phyloP scores from a whole-genome alignment of 2,113 vertebrate species.

The Cynoglossus semilaevis region DNA sequence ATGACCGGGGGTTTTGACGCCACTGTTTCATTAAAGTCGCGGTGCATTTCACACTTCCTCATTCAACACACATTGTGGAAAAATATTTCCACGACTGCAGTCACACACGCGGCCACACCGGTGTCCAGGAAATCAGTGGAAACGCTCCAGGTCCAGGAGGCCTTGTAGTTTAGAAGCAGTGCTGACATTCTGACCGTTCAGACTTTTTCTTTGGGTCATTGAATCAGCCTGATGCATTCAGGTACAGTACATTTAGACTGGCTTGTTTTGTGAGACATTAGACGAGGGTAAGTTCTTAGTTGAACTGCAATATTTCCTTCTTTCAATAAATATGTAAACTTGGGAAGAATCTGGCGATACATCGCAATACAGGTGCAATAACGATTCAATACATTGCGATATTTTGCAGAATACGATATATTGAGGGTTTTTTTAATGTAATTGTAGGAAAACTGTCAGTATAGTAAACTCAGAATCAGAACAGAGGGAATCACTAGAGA shows the following conservation, averaged over 20 bases:
- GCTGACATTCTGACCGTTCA: constrained; percentile 58
- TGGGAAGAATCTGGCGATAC: too few species aligned
- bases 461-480: too few species aligned
- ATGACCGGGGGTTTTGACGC: constrained; percentile 44
- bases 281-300: too few species aligned
- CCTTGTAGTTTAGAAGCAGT: constrained; percentile 20
- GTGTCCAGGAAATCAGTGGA: constrained; percentile 30
- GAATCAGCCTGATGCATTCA: constrained; percentile 49
- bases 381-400: too few species aligned
- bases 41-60: constrained; percentile 36
- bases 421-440: too few species aligned
- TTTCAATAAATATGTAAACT: too few species aligned
- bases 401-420: too few species aligned
- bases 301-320: too few species aligned
- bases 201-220: constrained; percentile 41
- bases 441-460: too few species aligned
- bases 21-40: constrained; percentile 45
- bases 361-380: too few species aligned
- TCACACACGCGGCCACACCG: constrained; percentile 21
- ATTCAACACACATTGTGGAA: constrained; percentile 12
- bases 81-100: neutral
- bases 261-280: constrained; percentile 28
- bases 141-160: constrained; percentile 14
- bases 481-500: too few species aligned
- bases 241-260: constrained; percentile 45